These are phyloP conservation scores for Xestia sexstrigata DNA, from an alignment of 2,888 invertebrate genomes.

Conservation along the genomic window DNA sequence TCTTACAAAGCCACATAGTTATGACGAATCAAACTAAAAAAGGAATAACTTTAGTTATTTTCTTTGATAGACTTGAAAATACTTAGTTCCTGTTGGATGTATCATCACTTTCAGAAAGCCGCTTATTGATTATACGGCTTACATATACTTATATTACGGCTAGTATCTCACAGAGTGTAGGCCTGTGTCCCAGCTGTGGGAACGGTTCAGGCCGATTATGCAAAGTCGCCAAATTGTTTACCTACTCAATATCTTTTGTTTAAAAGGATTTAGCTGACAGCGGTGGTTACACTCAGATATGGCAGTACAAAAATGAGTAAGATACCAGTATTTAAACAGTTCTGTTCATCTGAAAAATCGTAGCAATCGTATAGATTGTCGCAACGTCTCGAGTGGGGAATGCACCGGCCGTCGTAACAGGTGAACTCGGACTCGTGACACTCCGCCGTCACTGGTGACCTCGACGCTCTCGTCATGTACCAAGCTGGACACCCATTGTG, in stretches of 20 bases:
- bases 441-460: conserved; percentile 76
- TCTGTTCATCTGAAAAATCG: conserved; percentile 97
- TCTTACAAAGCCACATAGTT: not conserved
- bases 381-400: conserved; percentile 94
- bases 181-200: not conserved
- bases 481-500: conserved; percentile 80
- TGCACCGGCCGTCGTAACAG: conserved; percentile 94
- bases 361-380: conserved; percentile 97
- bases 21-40: not conserved
- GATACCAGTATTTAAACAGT: conserved; percentile 92
- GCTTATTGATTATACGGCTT: not conserved
- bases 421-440: conserved; percentile 93
- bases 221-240: not conserved
- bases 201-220: not conserved
- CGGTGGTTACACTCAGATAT: conserved; percentile 57
- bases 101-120: not conserved
- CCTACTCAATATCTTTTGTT: not conserved
- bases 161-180: not conserved
- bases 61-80: not conserved
- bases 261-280: conserved; percentile 5
- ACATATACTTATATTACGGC: no score
- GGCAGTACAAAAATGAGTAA: conserved; percentile 68
- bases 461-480: conserved; percentile 81
- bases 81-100: not conserved
- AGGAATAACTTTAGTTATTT: not conserved